These are phyloP conservation scores for Misgurnus anguillicaudatus DNA, from an alignment of 2,113 vertebrate genomes.

Conservation along the genomic window DNA sequence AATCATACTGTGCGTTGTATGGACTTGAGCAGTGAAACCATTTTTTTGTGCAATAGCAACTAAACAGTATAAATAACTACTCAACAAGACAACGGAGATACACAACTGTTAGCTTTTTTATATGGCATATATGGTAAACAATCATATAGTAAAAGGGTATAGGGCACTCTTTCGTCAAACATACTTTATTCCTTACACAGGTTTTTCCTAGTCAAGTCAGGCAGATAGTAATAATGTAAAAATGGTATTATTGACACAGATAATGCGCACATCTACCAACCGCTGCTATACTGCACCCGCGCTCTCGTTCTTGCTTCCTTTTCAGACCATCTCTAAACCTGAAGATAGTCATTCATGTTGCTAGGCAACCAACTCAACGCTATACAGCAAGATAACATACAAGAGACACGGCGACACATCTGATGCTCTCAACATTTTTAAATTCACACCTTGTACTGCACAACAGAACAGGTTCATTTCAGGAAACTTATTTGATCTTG, in stretches of 20 bases:
- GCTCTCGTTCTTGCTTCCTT: slow-evolving; percentile 54
- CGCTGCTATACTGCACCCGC: slow-evolving; percentile 46
- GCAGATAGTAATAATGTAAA: too few relatives aligned
- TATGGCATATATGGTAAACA: too few relatives aligned
- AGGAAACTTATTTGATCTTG: background rate
- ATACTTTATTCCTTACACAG: too few relatives aligned
- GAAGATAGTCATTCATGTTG: slow-evolving; percentile 70
- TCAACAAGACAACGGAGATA: too few relatives aligned
- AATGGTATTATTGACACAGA: background rate
- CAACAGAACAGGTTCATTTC: background rate
- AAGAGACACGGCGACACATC: slow-evolving; percentile 58
- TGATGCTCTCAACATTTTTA: background rate
- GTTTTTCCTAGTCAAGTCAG: too few relatives aligned
- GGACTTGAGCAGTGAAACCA: too few relatives aligned
- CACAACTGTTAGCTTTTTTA: too few relatives aligned
- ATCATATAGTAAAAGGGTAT: too few relatives aligned
- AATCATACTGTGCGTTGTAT: too few relatives aligned
- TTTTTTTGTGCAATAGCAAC: too few relatives aligned
- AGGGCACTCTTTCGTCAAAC: too few relatives aligned
- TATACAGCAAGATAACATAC: slow-evolving; percentile 67
- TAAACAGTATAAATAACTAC: too few relatives aligned
- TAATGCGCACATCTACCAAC: background rate
- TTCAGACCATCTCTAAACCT: slow-evolving; percentile 59
- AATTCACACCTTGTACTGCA: background rate
- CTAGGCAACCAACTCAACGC: slow-evolving; percentile 72